Percentiles rank a stretch among this genome's conserved stretches.
Conservation (phyloP, 2,797 vertebrate genomes). For the Heteromormyrus szaboi region DNA sequence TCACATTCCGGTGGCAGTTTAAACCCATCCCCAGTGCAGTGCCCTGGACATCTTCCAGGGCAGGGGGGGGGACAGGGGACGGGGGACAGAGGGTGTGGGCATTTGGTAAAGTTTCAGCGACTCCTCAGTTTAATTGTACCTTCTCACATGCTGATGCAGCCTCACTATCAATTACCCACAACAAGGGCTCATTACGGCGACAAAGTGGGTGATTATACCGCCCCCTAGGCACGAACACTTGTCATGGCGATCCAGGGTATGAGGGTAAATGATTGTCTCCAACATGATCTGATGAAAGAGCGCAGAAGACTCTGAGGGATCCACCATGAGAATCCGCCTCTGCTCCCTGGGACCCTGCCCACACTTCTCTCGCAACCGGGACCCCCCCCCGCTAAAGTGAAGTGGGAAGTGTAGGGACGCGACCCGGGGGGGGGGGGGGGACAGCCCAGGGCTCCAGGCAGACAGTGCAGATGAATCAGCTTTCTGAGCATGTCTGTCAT, state of each 20-base stretch:
- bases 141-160: conserved; percentile 25
- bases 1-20: background rate
- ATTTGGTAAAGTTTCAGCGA: background rate
- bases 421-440: background rate
- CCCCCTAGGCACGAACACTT: conserved; percentile 35
- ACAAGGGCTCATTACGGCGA: conserved; percentile 38
- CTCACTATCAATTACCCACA: conserved; percentile 41
- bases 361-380: background rate
- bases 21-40: background rate
- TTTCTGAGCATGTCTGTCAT: background rate
- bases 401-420: too few species aligned
- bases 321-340: background rate
- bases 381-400: background rate
- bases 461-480: background rate
- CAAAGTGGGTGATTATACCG: conserved; percentile 38
- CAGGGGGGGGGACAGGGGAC: background rate
- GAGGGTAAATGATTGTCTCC: background rate
- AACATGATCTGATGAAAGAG: background rate
- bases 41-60: background rate
- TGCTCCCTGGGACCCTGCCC: background rate
- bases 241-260: conserved; percentile 29
- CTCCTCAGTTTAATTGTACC: conserved; percentile 36
- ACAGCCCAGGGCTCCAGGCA: background rate
- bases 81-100: background rate
- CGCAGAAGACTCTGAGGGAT: background rate